Percentiles rank a stretch among this genome's conserved stretches.
Conservation (phyloP, 2,113 vertebrate genomes). For the Urocynchramus pylzowi region DNA sequence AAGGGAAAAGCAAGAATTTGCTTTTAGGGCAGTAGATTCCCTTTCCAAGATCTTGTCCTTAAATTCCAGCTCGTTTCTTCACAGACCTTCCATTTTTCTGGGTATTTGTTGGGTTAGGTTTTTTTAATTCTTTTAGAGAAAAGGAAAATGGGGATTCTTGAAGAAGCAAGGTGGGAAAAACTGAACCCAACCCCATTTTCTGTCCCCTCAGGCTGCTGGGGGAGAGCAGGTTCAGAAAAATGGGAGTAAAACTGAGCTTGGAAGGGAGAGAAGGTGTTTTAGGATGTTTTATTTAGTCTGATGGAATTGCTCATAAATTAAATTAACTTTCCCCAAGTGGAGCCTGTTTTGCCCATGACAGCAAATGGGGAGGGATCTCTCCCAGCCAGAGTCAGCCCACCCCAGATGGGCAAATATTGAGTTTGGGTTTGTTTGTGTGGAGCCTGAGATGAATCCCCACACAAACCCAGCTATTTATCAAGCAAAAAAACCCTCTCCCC, state of each 20-base stretch:
- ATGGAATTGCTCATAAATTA: not conserved
- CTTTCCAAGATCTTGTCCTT: not conserved
- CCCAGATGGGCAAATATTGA: not conserved
- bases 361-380: not conserved
- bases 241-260: not conserved
- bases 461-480: not conserved
- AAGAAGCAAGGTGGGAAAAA: not conserved
- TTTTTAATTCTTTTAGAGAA: not conserved
- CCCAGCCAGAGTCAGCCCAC: not conserved
- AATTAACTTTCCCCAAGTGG: not conserved
- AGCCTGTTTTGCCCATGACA: accelerated
- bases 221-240: not conserved
- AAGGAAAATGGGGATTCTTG: not conserved
- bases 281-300: not conserved
- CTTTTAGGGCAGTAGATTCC: not conserved
- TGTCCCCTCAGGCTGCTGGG: not conserved
- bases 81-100: not conserved
- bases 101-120: not conserved
- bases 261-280: not conserved
- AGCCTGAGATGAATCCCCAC: not conserved
- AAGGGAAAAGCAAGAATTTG: not conserved
- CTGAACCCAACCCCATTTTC: not conserved
- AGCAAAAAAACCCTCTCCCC: not conserved
- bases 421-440: not conserved
- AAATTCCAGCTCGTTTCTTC: not conserved